Evolutionary conservation across 2,888 invertebrate species (phyloP).

Genomic region (Drosophila multiciliata): DNA sequence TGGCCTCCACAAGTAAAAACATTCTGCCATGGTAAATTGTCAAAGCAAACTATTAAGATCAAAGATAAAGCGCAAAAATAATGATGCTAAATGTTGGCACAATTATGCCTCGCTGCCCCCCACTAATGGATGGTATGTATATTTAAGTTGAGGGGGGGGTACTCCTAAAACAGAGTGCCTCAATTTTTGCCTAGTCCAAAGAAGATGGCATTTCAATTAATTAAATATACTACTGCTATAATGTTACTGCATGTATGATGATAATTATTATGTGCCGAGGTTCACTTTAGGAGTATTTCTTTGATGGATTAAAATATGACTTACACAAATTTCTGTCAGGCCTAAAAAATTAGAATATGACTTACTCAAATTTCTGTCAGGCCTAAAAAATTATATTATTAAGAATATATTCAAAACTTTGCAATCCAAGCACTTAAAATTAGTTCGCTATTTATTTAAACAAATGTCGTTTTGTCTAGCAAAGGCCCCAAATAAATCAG

Average conservation of each 20-base stretch:
- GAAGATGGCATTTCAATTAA: conserved; percentile 59
- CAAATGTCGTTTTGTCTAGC: conserved; percentile 6
- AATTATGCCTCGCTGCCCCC: conserved; percentile 64
- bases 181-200: neutral
- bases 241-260: conserved; percentile 27
- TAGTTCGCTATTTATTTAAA: conserved; percentile 26
- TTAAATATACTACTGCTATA: conserved; percentile 44
- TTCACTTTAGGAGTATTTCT: neutral
- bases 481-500: conserved; percentile 37
- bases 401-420: neutral
- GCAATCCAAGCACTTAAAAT: conserved; percentile 2
- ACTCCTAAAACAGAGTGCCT: conserved; percentile 3
- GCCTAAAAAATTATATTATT: too few relatives aligned
- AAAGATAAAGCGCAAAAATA: conserved; percentile 72
- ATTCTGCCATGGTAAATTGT: conserved; percentile 46
- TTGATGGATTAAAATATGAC: neutral
- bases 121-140: conserved; percentile 51
- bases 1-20: conserved; percentile 27
- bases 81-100: conserved; percentile 71
- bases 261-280: conserved; percentile 29
- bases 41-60: conserved; percentile 75
- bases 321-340: neutral
- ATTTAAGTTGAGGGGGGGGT: neutral
- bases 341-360: neutral
- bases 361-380: too few relatives aligned